Conservation (phyloP, 2,797 vertebrate species). For the Parambassis ranga region DNA sequence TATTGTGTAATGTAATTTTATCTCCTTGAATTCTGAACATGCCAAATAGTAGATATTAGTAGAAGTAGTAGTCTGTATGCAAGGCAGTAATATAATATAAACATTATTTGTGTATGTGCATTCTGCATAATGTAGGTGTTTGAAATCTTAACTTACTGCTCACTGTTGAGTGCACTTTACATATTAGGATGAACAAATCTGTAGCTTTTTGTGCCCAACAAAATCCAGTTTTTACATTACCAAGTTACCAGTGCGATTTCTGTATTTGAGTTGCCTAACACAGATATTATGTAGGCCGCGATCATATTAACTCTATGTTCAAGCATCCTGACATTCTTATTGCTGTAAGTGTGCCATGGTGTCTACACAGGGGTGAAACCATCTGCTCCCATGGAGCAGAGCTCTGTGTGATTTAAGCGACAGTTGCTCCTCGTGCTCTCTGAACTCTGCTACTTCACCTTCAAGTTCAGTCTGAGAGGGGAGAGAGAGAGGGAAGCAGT, state of each 20-base stretch:
- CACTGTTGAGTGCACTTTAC: too few relatives aligned
- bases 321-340: conserved; percentile 16
- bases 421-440: conserved; percentile 59
- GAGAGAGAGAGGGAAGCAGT: conserved; percentile 7
- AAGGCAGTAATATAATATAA: too few relatives aligned
- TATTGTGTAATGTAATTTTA: too few relatives aligned
- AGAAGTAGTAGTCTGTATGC: too few relatives aligned
- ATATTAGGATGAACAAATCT: too few relatives aligned
- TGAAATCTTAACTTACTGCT: too few relatives aligned
- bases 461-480: conserved; percentile 57
- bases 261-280: conserved; percentile 1
- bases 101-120: too few relatives aligned
- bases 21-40: too few relatives aligned
- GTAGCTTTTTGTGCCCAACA: too few relatives aligned
- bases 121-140: too few relatives aligned
- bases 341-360: conserved; percentile 55
- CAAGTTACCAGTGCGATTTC: background rate
- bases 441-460: conserved; percentile 74
- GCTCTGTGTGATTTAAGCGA: conserved; percentile 35
- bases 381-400: conserved; percentile 51
- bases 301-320: conserved; percentile 34
- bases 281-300: conserved; percentile 52
- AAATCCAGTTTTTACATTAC: too few relatives aligned
- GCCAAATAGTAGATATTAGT: too few relatives aligned
- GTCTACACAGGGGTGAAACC: conserved; percentile 49